These are phyloP conservation scores for Odontamblyopus rebecca DNA, from an alignment of 2,797 vertebrate species.

Conservation along the genomic window DNA sequence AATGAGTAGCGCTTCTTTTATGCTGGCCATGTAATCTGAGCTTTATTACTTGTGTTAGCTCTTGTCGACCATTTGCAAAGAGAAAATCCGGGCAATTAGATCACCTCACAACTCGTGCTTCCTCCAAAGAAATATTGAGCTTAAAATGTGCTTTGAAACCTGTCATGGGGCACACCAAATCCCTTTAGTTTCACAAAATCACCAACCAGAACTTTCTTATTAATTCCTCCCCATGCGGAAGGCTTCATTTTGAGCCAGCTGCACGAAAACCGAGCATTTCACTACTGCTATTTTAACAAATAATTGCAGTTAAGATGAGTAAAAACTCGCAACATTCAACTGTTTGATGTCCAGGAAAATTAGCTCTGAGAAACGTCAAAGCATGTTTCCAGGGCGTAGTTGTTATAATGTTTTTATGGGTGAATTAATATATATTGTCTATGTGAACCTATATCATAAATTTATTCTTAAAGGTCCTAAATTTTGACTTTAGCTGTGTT, in stretches of 20 bases:
- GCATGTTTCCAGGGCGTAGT: conserved; percentile 19
- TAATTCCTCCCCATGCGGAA: conserved; percentile 23
- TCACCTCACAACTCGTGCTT: conserved; percentile 20
- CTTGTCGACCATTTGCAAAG: conserved; percentile 26
- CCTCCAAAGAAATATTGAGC: conserved; percentile 28
- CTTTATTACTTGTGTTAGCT: conserved; percentile 14
- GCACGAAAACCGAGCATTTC: conserved; percentile 39
- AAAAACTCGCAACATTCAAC: conserved; percentile 25
- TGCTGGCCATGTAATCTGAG: conserved; percentile 12
- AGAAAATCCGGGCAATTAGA: conserved; percentile 38
- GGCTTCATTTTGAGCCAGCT: conserved; percentile 31
- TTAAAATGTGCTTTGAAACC: conserved; percentile 34
- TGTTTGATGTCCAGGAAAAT: conserved; percentile 28
- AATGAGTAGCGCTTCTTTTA: background rate
- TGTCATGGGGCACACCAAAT: conserved; percentile 37
- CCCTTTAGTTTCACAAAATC: conserved; percentile 45
- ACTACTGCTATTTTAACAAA: conserved; percentile 36
- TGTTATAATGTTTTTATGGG: background rate
- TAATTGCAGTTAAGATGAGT: conserved; percentile 54
- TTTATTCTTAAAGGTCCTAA: too few relatives aligned
- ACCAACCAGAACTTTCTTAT: conserved; percentile 35
- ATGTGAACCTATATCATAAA: background rate
- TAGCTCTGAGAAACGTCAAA: conserved; percentile 51
- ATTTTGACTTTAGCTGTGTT: too few relatives aligned
- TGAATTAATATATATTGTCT: background rate